Percentiles rank a stretch among this genome's conserved stretches.
These are phyloP conservation scores for Limenitis camilla DNA, from an alignment of 2,888 invertebrate genomes.

Conservation along the genomic window DNA sequence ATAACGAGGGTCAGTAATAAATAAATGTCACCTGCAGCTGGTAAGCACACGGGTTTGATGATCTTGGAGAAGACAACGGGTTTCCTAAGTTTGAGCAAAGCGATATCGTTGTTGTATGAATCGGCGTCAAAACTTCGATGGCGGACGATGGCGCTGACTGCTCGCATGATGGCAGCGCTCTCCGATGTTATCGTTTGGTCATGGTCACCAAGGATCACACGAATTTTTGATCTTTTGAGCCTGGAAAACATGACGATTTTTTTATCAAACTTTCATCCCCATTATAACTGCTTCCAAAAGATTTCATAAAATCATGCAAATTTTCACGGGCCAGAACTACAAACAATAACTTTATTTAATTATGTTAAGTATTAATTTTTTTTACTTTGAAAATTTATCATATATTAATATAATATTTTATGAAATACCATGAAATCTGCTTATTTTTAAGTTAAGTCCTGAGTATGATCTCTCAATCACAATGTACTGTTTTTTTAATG, in stretches of 20 bases:
- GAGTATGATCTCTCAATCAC: too few species aligned
- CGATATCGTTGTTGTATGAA: conserved; percentile 91
- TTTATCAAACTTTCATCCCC: background rate
- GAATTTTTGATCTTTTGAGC: conserved; percentile 84
- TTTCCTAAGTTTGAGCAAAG: conserved; percentile 83
- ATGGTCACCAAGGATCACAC: conserved; percentile 88
- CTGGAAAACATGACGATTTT: conserved; percentile 54
- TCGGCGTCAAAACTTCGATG: conserved; percentile 89
- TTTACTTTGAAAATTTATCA: too few species aligned
- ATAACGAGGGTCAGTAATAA: too few species aligned
- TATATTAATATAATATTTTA: too few species aligned
- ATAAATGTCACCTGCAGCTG: conserved; percentile 78
- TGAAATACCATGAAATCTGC: too few species aligned
- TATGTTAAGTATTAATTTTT: too few species aligned
- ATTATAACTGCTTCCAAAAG: too few species aligned
- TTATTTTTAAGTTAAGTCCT: too few species aligned
- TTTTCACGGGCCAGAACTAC: too few species aligned
- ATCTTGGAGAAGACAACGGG: conserved; percentile 84
- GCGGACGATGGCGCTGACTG: conserved; percentile 83
- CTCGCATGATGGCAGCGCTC: conserved; percentile 86
- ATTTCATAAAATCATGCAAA: too few species aligned
- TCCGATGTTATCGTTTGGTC: conserved; percentile 87
- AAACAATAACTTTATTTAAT: too few species aligned
- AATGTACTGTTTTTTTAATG: too few species aligned
- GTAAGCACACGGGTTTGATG: conserved; percentile 85